Evolutionary conservation across 2,797 vertebrate genomes (phyloP), one percentile per base, ranked within the genome.

Genomic region (Ciconia nigra): DNA sequence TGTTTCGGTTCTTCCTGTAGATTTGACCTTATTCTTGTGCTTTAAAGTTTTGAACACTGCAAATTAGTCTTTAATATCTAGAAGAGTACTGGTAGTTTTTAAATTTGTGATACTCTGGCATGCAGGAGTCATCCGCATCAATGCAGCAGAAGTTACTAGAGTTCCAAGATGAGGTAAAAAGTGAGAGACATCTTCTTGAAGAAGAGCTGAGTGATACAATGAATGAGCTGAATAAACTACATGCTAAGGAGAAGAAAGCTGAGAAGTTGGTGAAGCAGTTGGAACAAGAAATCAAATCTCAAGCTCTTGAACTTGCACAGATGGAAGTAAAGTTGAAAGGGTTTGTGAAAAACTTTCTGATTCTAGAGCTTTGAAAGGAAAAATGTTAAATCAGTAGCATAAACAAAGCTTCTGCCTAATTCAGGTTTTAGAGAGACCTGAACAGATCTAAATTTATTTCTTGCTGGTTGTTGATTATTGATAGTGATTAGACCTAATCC

Each of bases 131-230:
- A 26, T 98, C 98, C n/a, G 97, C 97, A 62, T 97, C 97, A 42
- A 91, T 99, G 90, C 98, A 98, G 37, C 97, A 98, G 91, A 97
- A 98, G 82, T 92, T 99, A 77, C 90, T 97, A 41, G 97, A 97
- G 26, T 97, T 99, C 77, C 98, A 98, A 96, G 97, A 98, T 35
- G 98, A 98, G 47, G 81, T 98, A n/a, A 77, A 85, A 47, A 97
- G 85, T 52, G 98, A 99, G 82, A 98, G 96, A 57, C 67, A 15
- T 13, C 62, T 98, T 74, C 91, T 99, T 76, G 93, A 98, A 57
- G 96, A 95, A 72, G 98, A 99, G 96, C 96, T 99, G 93, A 99
- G 98, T 72, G 98, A 98, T 54, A 97, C 98, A 21, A 96, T 99
- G 87, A 98, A 98, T 37, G 99, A 99, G 86, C 97, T 99, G 15